Base-by-base conservation (phyloP, 1,140 invertebrate species). In the Macrotrachela quadricornifera region DNA sequence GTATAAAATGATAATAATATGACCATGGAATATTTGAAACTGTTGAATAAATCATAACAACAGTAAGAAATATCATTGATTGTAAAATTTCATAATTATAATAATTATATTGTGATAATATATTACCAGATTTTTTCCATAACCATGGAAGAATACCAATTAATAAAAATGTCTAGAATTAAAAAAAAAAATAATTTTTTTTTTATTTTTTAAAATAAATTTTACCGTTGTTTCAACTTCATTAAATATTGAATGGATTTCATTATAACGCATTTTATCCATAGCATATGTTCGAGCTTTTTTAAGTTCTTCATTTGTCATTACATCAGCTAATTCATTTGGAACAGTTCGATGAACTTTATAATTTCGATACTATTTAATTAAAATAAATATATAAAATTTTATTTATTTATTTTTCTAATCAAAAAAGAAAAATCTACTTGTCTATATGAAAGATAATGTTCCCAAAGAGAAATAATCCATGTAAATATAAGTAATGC, bases 1-100 rank as follows among this genome's bases (percentile, higher is more conserved):
- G 70, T 6, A 94, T 81, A 77, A 99, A 99, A 30, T 79, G 91
- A 46, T 77, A 75, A 68, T 97, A 99, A 42, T 90, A 69, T 50
- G 74, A 78, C 63, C 90, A 83, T 21, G 91, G 91, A 58, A 94
- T 62, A 59, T 79, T 77, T 12, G 83, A 72, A 50, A 90, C 58
- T n/a, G 14, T 16, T 13, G 11, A 13, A 11, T 13, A 18, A 47
- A 47, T 47, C 15, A 39, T 46, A 38, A 46, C 46, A 42, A 46
- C 45, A 21, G 36, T 41, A 53, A 1, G 40, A 15, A 40, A 53
- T 47, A 48, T 40, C 40, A 21, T 47, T 46, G 12, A 47, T 18
- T 12, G 46, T 39, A 43, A 53, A 47, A 6, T 40, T 21, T 42
- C 44, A 46, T 15, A 44, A 53, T 40, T 40, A 30, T 42, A 47